Percentiles rank a stretch among this genome's conserved stretches.
Evolutionary conservation across 30 jellyfish, hydroid and myxozoan genomes (phyloP).

Genomic region (Cassiopea xamachana): DNA sequence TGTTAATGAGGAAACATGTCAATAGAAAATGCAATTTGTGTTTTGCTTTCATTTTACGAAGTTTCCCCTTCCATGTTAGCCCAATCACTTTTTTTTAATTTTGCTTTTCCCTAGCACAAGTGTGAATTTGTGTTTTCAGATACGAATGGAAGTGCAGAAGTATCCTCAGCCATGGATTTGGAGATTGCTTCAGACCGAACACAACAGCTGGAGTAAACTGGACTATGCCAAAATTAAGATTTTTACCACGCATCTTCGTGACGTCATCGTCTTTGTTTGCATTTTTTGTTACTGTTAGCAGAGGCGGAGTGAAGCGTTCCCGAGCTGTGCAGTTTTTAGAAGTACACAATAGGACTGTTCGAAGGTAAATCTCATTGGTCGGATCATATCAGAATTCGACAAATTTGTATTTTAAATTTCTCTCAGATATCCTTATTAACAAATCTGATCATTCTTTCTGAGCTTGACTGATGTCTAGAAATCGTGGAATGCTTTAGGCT

Average conservation of each 20-base stretch:
- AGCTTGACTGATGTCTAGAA: no score
- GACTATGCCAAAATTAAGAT: constrained; percentile 33
- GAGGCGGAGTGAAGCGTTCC: constrained; percentile 31
- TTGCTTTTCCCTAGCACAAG: not conserved
- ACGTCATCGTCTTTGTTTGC: constrained; percentile 48
- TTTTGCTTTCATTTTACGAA: no score
- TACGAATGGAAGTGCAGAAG: constrained; percentile 64
- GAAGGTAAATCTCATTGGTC: constrained; percentile 17
- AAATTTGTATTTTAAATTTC: no score
- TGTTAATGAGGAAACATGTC: no score
- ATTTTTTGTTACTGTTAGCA: constrained; percentile 62
- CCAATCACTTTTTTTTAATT: not conserved
- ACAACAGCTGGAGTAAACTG: constrained; percentile 44
- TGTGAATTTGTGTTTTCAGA: constrained; percentile 17
- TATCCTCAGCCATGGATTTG: constrained; percentile 1
- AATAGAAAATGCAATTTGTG: no score
- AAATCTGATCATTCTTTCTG: no score
- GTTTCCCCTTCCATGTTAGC: not conserved
- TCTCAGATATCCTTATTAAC: no score
- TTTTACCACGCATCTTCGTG: constrained; percentile 47
- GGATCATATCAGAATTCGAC: no score
- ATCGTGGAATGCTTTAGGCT: no score
- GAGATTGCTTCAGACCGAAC: constrained; percentile 48
- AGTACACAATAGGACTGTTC: constrained; percentile 14
- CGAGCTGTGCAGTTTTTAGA: constrained; percentile 57